Evolutionary conservation across 2,888 invertebrate genomes (phyloP), one percentile per base, ranked within the genome.

Genomic region (Perizoma flavofasciatum): DNA sequence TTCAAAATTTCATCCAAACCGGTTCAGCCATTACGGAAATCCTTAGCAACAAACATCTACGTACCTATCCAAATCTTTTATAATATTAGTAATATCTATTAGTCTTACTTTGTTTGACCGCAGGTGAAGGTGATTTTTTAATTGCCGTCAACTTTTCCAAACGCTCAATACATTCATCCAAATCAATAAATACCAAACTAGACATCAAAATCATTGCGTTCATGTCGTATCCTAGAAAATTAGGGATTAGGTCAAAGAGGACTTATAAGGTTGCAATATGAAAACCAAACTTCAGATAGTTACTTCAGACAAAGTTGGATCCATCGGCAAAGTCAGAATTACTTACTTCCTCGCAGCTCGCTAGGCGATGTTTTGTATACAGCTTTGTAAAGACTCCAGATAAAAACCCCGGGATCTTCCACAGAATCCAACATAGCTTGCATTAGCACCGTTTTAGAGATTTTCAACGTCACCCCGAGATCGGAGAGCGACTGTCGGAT

Each of bases 351-450:
- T 63, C 75, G 75, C 53, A 84, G 68, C 65, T 81, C 77, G 66
- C 77, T 86, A 0, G 92, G 91, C 7, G 86, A 68, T 45, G 59
- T 72, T 59, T 87, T 85, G 70, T 86, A 91, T 59, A 84, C 61
- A 6, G 76, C 73, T 10, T 77, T 75, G 56, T 88, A 92, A 0
- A 92, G 75, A 68, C 81, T 81, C 89, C 91, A 91, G 57, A 92
- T 82, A 69, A 92, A 92, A n/a, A 89, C 71, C 1, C 89, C 90
- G 1, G 91, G 81, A 46, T 92, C 89, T 51, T 82, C 80, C 8
- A 76, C 49, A 1, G 83, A 82, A 4, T 76, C 72, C 0, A 51
- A 61, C 87, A 92, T 87, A 1, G 87, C 82, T 2, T 75, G 61
- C 82, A 90, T 79, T 33, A 92, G 69, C 10, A 80, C 50, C 4